A percentile compares a stretch with the other conserved stretches of the same genome.
These are phyloP conservation scores for Thelaira solivaga DNA, from an alignment of 2,888 invertebrate species.

Conservation along the genomic window DNA sequence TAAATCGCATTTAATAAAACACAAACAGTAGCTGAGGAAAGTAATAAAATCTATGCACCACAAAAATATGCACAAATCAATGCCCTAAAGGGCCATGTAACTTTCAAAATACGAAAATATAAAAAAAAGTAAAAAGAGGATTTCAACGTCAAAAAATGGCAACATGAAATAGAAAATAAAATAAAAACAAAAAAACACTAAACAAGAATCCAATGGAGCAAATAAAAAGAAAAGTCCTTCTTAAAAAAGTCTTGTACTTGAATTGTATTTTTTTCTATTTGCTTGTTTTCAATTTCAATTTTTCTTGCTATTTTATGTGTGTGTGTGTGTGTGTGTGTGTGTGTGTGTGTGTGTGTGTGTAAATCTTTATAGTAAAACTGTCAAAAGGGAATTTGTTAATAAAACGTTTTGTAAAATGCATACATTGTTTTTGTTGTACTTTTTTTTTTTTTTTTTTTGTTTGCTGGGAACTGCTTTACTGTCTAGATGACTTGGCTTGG, in stretches of 20 bases:
- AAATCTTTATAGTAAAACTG: constrained; percentile 41
- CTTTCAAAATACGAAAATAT: constrained; percentile 30
- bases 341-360: background rate
- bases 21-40: constrained; percentile 37
- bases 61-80: constrained; percentile 52
- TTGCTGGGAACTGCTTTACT: constrained; percentile 17
- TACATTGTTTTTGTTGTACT: constrained; percentile 39
- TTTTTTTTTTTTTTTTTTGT: background rate
- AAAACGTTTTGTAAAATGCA: constrained; percentile 51
- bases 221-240: constrained; percentile 42
- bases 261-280: constrained; percentile 12
- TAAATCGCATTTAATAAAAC: background rate
- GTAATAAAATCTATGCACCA: constrained; percentile 22
- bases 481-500: background rate
- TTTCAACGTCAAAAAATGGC: constrained; percentile 51
- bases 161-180: constrained; percentile 23
- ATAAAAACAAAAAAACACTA: background rate
- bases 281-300: background rate
- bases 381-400: constrained; percentile 61
- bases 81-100: constrained; percentile 55
- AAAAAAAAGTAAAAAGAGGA: constrained; percentile 16
- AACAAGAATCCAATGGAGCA: background rate
- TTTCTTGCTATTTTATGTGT: background rate
- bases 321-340: background rate
- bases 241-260: constrained; percentile 39